These are phyloP conservation scores for Lasioglossum figueresi DNA, from an alignment of 2,888 invertebrate genomes.

Conservation along the genomic window DNA sequence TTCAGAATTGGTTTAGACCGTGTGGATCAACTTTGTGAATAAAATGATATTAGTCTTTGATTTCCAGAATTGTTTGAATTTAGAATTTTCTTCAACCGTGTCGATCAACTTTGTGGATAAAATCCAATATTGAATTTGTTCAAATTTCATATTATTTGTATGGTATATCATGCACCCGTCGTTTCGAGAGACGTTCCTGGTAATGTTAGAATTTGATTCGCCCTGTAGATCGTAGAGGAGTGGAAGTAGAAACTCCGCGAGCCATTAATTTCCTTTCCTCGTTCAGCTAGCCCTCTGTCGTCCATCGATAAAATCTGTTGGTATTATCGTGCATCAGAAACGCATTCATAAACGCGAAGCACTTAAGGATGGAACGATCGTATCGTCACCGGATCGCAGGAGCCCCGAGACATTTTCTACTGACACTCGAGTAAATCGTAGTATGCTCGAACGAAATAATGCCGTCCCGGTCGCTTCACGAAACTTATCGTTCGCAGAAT, in stretches of 20 bases:
- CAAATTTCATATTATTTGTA: too few species aligned
- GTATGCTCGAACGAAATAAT: constrained; percentile 14
- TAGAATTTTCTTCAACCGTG: too few species aligned
- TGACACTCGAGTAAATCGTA: constrained; percentile 31
- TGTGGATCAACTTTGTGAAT: too few species aligned
- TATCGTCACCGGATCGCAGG: constrained; percentile 26
- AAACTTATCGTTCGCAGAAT: background rate
- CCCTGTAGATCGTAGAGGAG: background rate
- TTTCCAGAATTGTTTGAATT: too few species aligned
- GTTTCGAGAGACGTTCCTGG: background rate
- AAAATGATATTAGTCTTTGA: too few species aligned
- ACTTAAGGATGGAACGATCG: background rate
- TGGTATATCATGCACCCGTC: too few species aligned
- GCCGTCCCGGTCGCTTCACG: background rate
- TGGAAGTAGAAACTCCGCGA: constrained; percentile 10
- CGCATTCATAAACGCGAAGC: constrained; percentile 39
- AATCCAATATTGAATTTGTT: too few species aligned
- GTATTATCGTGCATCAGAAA: constrained; percentile 19
- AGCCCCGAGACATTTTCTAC: constrained; percentile 20
- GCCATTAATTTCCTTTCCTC: constrained; percentile 19
- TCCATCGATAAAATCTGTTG: constrained; percentile 1
- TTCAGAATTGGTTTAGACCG: too few species aligned
- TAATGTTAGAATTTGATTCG: background rate
- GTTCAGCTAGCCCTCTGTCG: background rate
- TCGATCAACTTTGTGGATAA: too few species aligned